Base-by-base conservation (phyloP, 92 coral and sea anemone species). In the Muricea muricata region DNA sequence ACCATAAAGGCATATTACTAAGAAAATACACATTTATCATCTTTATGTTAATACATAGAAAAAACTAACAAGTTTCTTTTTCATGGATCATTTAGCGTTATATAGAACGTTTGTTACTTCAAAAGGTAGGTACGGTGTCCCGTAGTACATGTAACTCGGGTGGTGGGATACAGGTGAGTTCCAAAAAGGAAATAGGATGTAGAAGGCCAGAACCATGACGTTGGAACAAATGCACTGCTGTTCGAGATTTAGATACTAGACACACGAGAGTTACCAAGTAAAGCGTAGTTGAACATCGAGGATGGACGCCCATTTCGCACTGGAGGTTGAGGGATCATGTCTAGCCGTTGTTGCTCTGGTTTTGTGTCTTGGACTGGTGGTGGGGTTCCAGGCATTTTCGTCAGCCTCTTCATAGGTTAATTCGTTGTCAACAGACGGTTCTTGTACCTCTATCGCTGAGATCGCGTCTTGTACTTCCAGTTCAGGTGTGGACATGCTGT, bases 1-100 rank as follows among this genome's bases (percentile, higher is more conserved):
- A 37, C 42, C 9, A 76, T 48, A 41, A 76, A 66, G 46, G 32
- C 82, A 14, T 76, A 54, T 24, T 39, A 50, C 14, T 6, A 63
- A 41, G 17, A 52, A 46, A 76, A 52, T 14, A 50, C n/a, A n/a
- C 66, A 28, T 52, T 52, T 63, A 76, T 52, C 61, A 14, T 30
- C 28, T 54, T 50, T 66, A 29, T 46, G 35, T 24, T 39, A 41
- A 45, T 5, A 13, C 50, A 17, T 45, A 45, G 15, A 45, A 45
- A 5, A 45, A 45, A 13, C 14, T 45, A 45, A 45, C 50, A 45
- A 45, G 50, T 45, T 45, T 3, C 12, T 45, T 45, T 45, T 45
- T 45, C 14, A 45, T 45, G 5, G 30, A 21, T 57, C 65, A 57
- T 57, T 21, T 57, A 57, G 25, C 30, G 25, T 57, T 21, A 57